Evolutionary conservation across 92 coral and sea anemone species (phyloP), one percentile per base, ranked within the genome.

Genomic region (Metridium senile): DNA sequence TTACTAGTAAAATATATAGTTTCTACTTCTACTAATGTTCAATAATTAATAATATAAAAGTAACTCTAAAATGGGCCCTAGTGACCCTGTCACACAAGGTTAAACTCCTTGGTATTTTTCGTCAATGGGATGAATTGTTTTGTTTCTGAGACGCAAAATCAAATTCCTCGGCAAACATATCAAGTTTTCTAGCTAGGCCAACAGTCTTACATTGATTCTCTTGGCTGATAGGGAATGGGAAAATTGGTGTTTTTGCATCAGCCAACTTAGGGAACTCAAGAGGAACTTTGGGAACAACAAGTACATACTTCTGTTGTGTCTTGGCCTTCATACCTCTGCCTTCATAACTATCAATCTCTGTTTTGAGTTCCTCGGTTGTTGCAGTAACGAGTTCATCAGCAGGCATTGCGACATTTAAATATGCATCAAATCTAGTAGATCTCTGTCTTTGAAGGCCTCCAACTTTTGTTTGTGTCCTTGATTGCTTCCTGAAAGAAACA

Each of bases 111-210:
- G 0, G 43, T 62, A 33, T 26, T 11, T 27, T 47, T 77, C 28
- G 58, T 83, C 22, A 83, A 26, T 13, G 88, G 83, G 27, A 83
- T 70, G 45, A 67, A 83, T 30, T 76, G 30, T 39, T 51, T 19
- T 31, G 28, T 67, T 74, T 43, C 18, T 73, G 21, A 11, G 31
- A 31, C 9, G 6, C 53, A 65, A 81, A 81, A 9, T 65, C 81
- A 81, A 81, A 81, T 56, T 81, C 86, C 9, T 74, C 75, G 1
- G 63, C 65, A 51, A 81, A 81, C 58, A 49, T 29, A 13, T 81
- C 81, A 29, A 81, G 54, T 22, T 74, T 81, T 3, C 81, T 33
- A 13, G 66, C 80, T 25, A 74, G 13, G 0, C 86, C 86, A 23
- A 81, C 33, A 21, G 67, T 81, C 39, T 39, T 62, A 20, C 80